A percentile compares a stretch with the other conserved stretches of the same genome.
These are phyloP conservation scores for Dendrophyllia cribrosa DNA, from an alignment of 64 coral and sea anemone species.

Conservation along the genomic window DNA sequence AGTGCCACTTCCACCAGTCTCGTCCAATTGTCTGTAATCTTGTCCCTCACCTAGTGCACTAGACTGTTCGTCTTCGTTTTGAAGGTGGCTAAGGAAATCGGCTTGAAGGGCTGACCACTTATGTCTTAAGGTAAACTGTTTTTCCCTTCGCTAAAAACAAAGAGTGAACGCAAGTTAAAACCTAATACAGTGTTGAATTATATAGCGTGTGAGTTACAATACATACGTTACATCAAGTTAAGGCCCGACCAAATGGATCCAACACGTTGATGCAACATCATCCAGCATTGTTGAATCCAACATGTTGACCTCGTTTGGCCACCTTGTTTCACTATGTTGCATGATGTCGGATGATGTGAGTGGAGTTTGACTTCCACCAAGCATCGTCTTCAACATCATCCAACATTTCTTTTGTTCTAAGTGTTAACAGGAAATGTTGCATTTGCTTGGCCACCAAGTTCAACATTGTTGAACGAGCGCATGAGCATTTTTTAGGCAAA, in stretches of 20 bases:
- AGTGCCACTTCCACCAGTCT: background rate
- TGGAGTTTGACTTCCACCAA: background rate
- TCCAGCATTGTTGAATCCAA: background rate
- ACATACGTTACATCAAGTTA: background rate
- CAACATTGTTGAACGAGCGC: background rate
- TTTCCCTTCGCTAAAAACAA: conserved; percentile 2
- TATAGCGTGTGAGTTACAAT: no score
- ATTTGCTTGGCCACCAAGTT: background rate
- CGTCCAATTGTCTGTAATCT: background rate
- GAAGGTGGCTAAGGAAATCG: background rate
- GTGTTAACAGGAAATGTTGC: background rate
- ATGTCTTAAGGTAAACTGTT: background rate
- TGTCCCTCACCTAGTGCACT: background rate
- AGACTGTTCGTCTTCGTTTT: background rate
- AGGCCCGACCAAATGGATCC: background rate
- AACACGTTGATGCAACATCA: background rate
- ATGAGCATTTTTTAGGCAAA: background rate
- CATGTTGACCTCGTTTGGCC: background rate
- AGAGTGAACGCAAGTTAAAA: background rate
- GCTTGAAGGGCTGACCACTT: background rate
- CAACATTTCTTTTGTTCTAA: background rate
- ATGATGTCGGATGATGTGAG: background rate
- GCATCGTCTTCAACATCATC: background rate
- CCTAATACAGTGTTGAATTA: no score
- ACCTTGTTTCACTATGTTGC: background rate